A percentile compares a stretch with the other conserved stretches of the same genome.
These are phyloP conservation scores for Luffia ferchaultella DNA, from an alignment of 2,888 invertebrate species.

Conservation along the genomic window DNA sequence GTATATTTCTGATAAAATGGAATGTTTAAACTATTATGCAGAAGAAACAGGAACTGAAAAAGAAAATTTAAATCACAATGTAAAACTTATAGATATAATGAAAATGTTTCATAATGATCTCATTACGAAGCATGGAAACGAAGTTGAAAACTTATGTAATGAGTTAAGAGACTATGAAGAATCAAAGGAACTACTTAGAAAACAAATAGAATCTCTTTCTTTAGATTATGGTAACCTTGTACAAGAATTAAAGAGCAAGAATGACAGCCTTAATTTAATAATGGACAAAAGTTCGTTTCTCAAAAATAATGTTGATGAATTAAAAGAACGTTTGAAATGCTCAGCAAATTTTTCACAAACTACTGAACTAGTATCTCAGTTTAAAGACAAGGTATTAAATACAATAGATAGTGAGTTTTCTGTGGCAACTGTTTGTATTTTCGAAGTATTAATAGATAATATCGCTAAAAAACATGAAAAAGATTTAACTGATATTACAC, in stretches of 20 bases:
- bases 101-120: conserved; percentile 38
- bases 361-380: conserved; percentile 19
- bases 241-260: conserved; percentile 27
- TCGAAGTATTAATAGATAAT: conserved; percentile 27
- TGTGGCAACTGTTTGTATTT: conserved; percentile 24
- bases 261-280: conserved; percentile 13
- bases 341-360: conserved; percentile 16
- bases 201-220: conserved; percentile 22
- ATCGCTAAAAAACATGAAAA: conserved; percentile 26
- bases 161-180: conserved; percentile 39
- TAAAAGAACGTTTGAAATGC: conserved; percentile 20
- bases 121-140: conserved; percentile 33
- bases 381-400: conserved; percentile 32
- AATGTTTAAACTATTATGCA: conserved; percentile 38
- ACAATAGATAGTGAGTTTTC: conserved; percentile 34
- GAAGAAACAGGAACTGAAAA: conserved; percentile 33
- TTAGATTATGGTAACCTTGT: conserved; percentile 23
- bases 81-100: conserved; percentile 44
- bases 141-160: conserved; percentile 43
- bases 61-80: conserved; percentile 23
- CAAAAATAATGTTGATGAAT: not conserved
- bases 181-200: conserved; percentile 25
- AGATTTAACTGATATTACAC: conserved; percentile 23
- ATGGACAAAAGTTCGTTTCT: not conserved
- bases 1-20: conserved; percentile 29